Conservation (phyloP, 2,888 invertebrate species). For the Drosophila mulleri region DNA sequence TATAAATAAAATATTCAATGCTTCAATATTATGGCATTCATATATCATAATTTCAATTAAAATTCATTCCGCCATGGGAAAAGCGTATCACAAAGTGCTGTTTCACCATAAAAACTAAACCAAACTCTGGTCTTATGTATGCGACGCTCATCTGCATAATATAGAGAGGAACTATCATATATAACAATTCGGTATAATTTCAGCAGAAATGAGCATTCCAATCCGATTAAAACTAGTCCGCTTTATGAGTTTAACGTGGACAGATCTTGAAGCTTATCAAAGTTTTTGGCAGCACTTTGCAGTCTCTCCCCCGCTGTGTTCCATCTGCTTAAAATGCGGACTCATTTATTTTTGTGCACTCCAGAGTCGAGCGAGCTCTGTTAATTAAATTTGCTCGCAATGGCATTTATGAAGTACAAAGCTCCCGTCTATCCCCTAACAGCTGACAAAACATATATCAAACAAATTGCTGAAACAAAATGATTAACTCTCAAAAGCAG, state of each 20-base stretch:
- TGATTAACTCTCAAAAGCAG: conserved; percentile 65
- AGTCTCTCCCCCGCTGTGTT: no score
- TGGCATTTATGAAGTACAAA: conserved; percentile 48
- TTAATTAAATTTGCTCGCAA: conserved; percentile 49
- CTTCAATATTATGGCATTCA: background rate
- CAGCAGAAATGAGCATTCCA: background rate
- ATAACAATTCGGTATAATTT: background rate
- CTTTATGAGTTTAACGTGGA: no score
- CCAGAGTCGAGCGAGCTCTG: conserved; percentile 15
- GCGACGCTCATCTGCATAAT: background rate
- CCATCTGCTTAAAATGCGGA: conserved; percentile 17
- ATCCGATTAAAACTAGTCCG: background rate
- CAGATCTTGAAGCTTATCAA: background rate
- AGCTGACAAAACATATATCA: conserved; percentile 45
- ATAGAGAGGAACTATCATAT: background rate
- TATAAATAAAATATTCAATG: background rate
- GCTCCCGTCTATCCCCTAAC: background rate
- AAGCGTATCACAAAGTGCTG: no score
- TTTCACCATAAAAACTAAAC: no score
- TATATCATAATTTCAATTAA: background rate
- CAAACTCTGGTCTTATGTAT: no score
- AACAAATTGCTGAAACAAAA: conserved; percentile 67
- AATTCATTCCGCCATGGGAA: no score
- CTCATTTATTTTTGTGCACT: conserved; percentile 4
- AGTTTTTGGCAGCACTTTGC: background rate